Base-by-base conservation (phyloP, 2,888 invertebrate genomes). In the Drosophila rellima region DNA sequence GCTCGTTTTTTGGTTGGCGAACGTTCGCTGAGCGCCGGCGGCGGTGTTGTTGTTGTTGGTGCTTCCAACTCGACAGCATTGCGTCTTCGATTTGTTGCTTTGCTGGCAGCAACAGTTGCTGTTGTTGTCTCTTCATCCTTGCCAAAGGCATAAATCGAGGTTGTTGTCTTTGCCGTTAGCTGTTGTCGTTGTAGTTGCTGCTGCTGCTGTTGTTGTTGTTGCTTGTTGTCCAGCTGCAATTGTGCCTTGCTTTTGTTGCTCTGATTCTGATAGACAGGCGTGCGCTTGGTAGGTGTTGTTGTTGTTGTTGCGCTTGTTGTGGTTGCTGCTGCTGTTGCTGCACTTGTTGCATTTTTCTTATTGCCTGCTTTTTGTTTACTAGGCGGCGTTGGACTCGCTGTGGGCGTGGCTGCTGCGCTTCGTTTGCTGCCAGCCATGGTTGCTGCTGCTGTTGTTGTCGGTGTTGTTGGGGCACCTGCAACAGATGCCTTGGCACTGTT, bases 101-200 rank as follows among this genome's bases (percentile, higher is more conserved):
- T 72, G 17, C 65, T 52, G 17, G 51, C 65, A 4, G 63, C 52
- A 47, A 20, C 54, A 57, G 33, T 20, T 33, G 52, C 29, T 44
- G 63, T 29, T 50, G 66, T 68, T 17, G 94, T 93, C 66, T 95
- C 95, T 31, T 94, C 94, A 44, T 95, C 95, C 70, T 95, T 95
- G 74, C 95, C 95, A 88, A 96, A 96, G 2, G 95, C 95, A 82
- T 96, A 95, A 15, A 95, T 94, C 65, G 95, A 95, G 67, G 65
- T 69, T 6, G 55, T 74, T 39, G 33, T 8, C 40, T 54, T 40
- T 26, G 42, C 10, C 1, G 8, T 1, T n/a, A 33, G 40, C 23
- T 11, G 44, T 35, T 45, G 15, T 8, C 39, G 52, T 26, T 23
- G 50, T 37, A 44, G 57, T 18, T 50, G 67, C 39, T 45, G 65